Conservation (phyloP, 2,113 vertebrate species). For the Promerops cafer region DNA sequence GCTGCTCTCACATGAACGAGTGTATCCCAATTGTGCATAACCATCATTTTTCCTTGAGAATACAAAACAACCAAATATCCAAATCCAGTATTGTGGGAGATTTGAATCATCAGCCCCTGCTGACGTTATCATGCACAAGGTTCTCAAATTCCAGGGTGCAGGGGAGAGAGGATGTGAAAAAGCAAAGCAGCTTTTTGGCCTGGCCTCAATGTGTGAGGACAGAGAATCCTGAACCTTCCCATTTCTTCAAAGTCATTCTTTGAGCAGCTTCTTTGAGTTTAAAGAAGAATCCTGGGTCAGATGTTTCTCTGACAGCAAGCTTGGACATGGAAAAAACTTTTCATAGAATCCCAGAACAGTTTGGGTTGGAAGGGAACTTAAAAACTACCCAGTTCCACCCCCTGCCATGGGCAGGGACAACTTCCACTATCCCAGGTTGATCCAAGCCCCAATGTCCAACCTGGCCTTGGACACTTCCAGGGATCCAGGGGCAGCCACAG, state of each 20-base stretch:
- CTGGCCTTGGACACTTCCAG: not conserved
- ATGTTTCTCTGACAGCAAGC: not conserved
- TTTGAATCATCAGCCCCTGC: not conserved
- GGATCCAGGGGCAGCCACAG: not conserved
- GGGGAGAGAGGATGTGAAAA: not conserved
- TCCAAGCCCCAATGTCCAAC: rapidly evolving
- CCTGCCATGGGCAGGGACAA: not conserved
- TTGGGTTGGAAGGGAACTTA: not conserved
- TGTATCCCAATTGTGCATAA: not conserved
- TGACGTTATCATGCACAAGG: not conserved
- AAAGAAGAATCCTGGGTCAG: not conserved
- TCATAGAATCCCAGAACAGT: not conserved
- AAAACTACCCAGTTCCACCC: rapidly evolving
- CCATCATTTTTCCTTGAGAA: rapidly evolving
- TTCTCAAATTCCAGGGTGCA: not conserved
- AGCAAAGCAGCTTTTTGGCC: not conserved
- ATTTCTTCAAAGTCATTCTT: not conserved
- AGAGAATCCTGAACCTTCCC: not conserved
- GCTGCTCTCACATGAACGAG: rapidly evolving
- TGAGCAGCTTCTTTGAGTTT: not conserved
- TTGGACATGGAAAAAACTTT: not conserved
- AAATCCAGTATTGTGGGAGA: not conserved
- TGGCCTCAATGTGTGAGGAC: rapidly evolving
- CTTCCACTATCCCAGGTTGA: rapidly evolving
- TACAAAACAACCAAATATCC: not conserved